These are phyloP conservation scores for Drosophila chauvacae DNA, from an alignment of 1,140 invertebrate genomes.

Conservation along the genomic window DNA sequence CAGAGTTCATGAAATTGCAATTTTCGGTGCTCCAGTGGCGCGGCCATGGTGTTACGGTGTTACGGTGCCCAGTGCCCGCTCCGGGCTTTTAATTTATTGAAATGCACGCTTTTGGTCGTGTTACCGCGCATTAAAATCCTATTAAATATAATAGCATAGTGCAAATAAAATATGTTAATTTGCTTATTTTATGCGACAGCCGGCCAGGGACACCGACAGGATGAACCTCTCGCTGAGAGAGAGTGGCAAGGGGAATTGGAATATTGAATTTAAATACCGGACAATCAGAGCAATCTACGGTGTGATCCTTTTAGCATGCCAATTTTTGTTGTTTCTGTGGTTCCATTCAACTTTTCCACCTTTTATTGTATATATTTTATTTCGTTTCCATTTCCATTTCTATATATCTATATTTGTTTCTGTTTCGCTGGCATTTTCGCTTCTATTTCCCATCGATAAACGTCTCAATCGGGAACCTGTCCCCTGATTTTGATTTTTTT, in stretches of 20 bases:
- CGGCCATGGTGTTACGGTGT: not conserved
- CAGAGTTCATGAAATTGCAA: conserved; percentile 54
- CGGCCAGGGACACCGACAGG: not conserved
- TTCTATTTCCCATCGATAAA: conserved; percentile 20
- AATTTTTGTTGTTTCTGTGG: not conserved
- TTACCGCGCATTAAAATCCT: conserved; percentile 60
- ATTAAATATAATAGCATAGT: conserved; percentile 45
- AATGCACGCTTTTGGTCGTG: conserved; percentile 40
- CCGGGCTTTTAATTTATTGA: conserved; percentile 31
- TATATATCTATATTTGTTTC: not conserved
- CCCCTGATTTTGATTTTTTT: conserved; percentile 1
- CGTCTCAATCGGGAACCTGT: conserved; percentile 11
- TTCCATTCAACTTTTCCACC: not conserved
- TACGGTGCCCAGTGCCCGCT: not conserved
- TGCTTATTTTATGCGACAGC: conserved; percentile 58
- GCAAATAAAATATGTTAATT: conserved; percentile 61
- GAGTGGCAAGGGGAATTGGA: conserved; percentile 8
- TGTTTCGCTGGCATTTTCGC: conserved; percentile 1
- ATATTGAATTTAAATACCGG: conserved; percentile 21
- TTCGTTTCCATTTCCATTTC: not conserved
- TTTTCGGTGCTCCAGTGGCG: conserved; percentile 28
- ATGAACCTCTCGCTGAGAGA: not conserved
- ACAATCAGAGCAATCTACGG: conserved; percentile 18
- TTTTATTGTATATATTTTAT: not conserved
- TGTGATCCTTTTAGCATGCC: conserved; percentile 12